Base-by-base conservation (phyloP, 2,888 invertebrate species). In the Andrena flavipes region DNA sequence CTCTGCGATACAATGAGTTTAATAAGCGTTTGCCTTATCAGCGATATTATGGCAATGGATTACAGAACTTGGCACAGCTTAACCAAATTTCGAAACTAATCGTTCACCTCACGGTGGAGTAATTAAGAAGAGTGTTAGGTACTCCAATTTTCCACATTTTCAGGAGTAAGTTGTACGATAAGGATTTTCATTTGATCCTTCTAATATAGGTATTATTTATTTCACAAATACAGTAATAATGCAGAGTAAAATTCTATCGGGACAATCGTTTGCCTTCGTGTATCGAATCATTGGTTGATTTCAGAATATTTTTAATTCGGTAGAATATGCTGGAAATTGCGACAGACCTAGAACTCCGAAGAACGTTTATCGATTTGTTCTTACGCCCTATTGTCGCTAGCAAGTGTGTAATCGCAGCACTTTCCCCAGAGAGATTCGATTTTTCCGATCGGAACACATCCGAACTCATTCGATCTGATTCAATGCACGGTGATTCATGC, bases 361-460 rank as follows among this genome's bases (percentile, higher is more conserved):
- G 59, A 72, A n/a, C 63, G 70, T 80, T 80, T 75, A 82, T 82
- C 68, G 80, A 82, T 80, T 71, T 80, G 80, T 80, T 62, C 65
- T 82, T 75, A 30, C 48, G n/a, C 62, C 10, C 80, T 67, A 75
- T 80, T 82, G 75, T 80, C 70, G 70, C 80, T 67, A 80, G 81
- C 75, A 80, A 80, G 80, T 80, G 80, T 82, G 80, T 82, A 82
- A 82, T 82, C 81, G 81, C 75, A 26, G 75, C 75, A 74, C 75
- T 82, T 75, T 65, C 81, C 69, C 74, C 35, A 4, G 80, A 7
- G 80, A 56, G 81, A 80, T 80, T 82, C 75, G 81, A 82, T 82
- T 80, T 82, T 82, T 80, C 81, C 80, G 80, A 82, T 75, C 74
- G 75, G 81, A 82, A 74, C 81, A 70, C 74, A 81, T 81, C 81